phyloP scores from a whole-genome alignment of 2,797 vertebrate species.

The Coregonus ussuriensis region DNA sequence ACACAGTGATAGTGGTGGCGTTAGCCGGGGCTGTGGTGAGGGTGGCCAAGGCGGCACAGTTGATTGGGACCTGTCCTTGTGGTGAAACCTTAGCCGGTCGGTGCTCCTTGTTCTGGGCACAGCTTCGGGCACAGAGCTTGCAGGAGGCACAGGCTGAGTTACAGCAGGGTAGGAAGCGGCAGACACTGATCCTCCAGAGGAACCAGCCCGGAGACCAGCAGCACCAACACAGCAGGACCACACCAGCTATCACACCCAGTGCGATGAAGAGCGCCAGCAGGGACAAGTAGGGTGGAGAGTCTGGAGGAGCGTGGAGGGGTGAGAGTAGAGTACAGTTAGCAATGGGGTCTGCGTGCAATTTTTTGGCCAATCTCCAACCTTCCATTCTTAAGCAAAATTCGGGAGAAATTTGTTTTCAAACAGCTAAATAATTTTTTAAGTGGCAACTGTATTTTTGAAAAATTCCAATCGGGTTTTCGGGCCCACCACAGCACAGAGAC shows the following conservation, averaged over 20 bases:
- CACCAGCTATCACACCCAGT: conserved; percentile 66
- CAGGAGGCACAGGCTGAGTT: conserved; percentile 76
- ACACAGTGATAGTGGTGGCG: conserved; percentile 59
- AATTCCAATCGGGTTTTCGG: no score
- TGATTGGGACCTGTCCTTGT: conserved; percentile 38
- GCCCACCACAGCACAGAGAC: no score
- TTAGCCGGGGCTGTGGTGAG: conserved; percentile 38
- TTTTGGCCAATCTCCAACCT: no score
- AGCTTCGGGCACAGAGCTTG: conserved; percentile 74
- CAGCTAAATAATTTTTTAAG: no score
- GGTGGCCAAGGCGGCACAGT: conserved; percentile 8
- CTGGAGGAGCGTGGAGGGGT: conserved; percentile 52
- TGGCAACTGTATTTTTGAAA: no score
- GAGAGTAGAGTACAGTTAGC: neutral
- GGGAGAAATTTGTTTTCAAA: no score
- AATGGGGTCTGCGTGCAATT: neutral
- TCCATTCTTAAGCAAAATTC: no score
- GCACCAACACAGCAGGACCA: conserved; percentile 79
- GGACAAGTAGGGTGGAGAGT: conserved; percentile 58
- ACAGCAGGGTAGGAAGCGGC: conserved; percentile 74
- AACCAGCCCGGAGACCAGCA: conserved; percentile 81
- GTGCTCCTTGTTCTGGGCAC: conserved; percentile 69
- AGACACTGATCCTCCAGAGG: conserved; percentile 71
- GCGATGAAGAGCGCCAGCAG: conserved; percentile 72
- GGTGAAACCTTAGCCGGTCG: conserved; percentile 78